Evolutionary conservation across 2,888 invertebrate genomes (phyloP).

Genomic region (Allolobophora icterica): DNA sequence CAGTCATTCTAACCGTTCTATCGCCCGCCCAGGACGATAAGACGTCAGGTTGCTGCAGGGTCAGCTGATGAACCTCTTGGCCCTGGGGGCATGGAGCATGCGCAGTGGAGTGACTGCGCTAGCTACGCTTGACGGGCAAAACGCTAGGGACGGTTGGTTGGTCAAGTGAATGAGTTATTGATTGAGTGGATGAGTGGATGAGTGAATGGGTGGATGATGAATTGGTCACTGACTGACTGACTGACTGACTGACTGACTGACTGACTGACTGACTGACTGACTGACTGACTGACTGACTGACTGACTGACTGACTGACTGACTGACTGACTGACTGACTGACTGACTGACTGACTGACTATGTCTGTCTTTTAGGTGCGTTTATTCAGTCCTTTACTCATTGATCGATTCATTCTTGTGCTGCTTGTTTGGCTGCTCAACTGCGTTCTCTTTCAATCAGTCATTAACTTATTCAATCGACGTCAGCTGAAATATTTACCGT

Average conservation of each 20-base stretch:
- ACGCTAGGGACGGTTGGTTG: too few relatives aligned
- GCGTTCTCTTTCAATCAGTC: background rate
- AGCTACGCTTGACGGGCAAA: too few relatives aligned
- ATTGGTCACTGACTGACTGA: background rate
- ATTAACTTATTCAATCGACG: background rate
- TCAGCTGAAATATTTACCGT: background rate
- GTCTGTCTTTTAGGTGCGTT: background rate
- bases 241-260: background rate
- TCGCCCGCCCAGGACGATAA: slow-evolving; percentile 48
- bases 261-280: background rate
- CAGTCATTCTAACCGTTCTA: slow-evolving; percentile 76
- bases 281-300: background rate
- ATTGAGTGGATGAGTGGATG: background rate
- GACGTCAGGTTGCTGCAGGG: background rate
- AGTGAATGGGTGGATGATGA: too few relatives aligned
- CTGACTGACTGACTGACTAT: too few relatives aligned
- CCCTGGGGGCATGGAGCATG: background rate
- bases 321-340: too few relatives aligned
- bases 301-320: too few relatives aligned
- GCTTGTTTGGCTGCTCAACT: background rate
- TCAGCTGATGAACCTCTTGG: background rate
- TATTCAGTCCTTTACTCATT: background rate
- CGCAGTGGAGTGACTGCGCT: too few relatives aligned
- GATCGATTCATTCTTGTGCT: background rate
- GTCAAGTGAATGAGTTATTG: too few relatives aligned